Percentiles rank a stretch among this genome's conserved stretches.
Evolutionary conservation across 1,140 invertebrate species (phyloP).

Genomic region (Papilio helenus): DNA sequence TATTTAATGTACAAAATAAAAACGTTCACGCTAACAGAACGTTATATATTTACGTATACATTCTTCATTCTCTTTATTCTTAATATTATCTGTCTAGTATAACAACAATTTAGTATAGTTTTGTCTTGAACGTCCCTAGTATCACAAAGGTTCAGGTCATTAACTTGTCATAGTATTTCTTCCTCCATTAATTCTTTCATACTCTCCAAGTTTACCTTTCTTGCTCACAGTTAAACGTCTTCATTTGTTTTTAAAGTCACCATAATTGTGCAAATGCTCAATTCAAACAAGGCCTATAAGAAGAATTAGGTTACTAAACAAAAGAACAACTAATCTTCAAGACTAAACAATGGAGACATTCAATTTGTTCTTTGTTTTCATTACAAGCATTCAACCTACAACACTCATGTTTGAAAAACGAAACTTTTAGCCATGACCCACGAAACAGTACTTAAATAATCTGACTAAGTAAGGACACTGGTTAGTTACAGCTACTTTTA

Average conservation of each 20-base stretch:
- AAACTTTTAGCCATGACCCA: neutral
- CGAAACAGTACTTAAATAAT: neutral
- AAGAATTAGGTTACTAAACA: neutral
- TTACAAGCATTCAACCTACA: slow-evolving; percentile 12
- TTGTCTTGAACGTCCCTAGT: neutral
- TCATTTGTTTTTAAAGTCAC: neutral
- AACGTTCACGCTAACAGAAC: neutral
- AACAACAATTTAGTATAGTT: neutral
- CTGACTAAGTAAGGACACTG: neutral
- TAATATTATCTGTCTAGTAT: too few species aligned
- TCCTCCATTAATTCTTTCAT: neutral
- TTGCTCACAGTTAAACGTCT: neutral
- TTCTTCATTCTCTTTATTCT: too few species aligned
- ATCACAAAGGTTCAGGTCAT: neutral
- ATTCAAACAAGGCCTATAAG: neutral
- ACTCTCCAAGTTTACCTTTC: neutral
- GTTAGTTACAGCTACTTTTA: neutral
- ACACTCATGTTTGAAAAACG: neutral
- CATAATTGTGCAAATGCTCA: neutral
- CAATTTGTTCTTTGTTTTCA: slow-evolving; percentile 16
- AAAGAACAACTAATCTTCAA: slow-evolving; percentile 15
- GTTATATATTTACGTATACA: neutral
- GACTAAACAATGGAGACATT: slow-evolving; percentile 20
- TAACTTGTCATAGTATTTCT: neutral
- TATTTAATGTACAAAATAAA: neutral